These are phyloP conservation scores for Pemphigus obesinymphae DNA, from an alignment of 1,140 invertebrate genomes.

Conservation along the genomic window DNA sequence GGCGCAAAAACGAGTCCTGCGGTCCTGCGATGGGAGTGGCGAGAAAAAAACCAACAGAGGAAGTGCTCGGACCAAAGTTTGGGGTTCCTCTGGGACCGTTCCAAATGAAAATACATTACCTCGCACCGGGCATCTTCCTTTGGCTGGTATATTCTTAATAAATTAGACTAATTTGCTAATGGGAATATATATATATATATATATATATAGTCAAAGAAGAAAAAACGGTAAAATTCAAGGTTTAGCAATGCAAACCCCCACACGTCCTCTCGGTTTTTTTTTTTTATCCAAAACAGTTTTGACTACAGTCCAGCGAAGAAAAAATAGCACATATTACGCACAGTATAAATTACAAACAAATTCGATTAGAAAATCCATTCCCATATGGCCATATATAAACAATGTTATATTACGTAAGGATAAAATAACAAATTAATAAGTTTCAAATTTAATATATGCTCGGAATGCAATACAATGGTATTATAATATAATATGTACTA, in stretches of 20 bases:
- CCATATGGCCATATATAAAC: no score
- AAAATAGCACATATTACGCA: neutral
- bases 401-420: neutral
- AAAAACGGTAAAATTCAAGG: neutral
- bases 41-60: conserved; percentile 17
- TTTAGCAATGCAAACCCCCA: neutral
- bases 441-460: neutral
- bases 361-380: neutral
- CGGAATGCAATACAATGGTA: neutral
- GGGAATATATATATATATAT: neutral
- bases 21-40: neutral
- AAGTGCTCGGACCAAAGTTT: conserved; percentile 35
- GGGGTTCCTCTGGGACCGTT: conserved; percentile 30
- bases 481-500: neutral
- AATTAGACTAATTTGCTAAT: conserved; percentile 40
- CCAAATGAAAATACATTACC: conserved; percentile 40
- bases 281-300: neutral
- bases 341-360: neutral
- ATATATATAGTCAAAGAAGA: neutral
- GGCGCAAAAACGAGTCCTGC: conserved; percentile 20
- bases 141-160: conserved; percentile 30
- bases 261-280: neutral
- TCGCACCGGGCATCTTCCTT: conserved; percentile 9
- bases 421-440: neutral
- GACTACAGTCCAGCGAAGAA: neutral